Conservation (phyloP, 2,888 invertebrate genomes). For the Aphelenchoides bicaudatus region DNA sequence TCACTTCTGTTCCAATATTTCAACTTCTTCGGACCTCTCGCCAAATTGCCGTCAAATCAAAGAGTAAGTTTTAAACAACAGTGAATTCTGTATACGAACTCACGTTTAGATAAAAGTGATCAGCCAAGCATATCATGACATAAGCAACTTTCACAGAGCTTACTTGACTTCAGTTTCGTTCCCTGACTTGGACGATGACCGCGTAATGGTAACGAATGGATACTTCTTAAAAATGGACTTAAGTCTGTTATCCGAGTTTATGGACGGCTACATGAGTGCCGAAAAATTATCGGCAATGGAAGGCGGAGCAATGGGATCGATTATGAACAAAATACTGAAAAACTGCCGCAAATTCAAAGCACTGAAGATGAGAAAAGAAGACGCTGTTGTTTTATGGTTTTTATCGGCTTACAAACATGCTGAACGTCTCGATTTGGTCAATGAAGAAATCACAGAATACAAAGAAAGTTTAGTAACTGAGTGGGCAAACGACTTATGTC, state of each 20-base stretch:
- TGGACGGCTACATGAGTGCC: conserved; percentile 10
- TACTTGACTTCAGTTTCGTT: conserved; percentile 2
- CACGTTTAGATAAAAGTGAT: background rate
- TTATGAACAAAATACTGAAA: background rate
- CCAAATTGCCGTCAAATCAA: background rate
- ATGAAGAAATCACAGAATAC: background rate
- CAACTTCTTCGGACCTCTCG: background rate
- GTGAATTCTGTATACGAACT: background rate
- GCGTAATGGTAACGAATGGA: conserved; percentile 1
- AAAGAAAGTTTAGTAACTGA: background rate
- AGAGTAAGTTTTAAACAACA: conserved; percentile 3
- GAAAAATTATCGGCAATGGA: conserved; percentile 3
- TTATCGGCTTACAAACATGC: conserved; percentile 8
- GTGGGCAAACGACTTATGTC: conserved; percentile 4
- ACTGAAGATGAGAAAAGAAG: conserved; percentile 4
- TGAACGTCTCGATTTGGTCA: background rate
- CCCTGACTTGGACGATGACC: conserved; percentile 2
- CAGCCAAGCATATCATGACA: background rate
- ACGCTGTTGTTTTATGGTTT: conserved; percentile 4
- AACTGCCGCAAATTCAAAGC: conserved; percentile 6
- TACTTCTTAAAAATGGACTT: conserved; percentile 3
- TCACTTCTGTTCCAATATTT: background rate
- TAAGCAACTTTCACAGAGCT: background rate
- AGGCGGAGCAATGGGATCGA: background rate
- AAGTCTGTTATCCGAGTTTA: background rate